Conservation (phyloP, 2,113 vertebrate species). For the Phalacrocorax aristotelis region DNA sequence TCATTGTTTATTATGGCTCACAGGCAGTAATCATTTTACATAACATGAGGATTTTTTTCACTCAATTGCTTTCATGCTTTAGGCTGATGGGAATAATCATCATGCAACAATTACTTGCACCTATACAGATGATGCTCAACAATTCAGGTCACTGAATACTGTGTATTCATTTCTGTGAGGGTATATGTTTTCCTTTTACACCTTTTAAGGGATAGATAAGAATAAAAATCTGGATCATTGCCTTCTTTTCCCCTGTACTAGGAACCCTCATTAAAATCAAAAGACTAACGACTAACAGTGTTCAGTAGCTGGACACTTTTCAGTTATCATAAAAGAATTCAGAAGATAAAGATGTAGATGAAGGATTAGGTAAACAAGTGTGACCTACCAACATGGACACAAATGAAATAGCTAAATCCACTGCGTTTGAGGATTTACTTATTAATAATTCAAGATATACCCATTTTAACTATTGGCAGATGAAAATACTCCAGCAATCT, state of each 20-base stretch:
- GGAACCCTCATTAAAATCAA: background rate
- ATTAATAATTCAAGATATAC: constrained; percentile 58
- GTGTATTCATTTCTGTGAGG: background rate
- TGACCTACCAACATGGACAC: background rate
- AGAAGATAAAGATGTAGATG: background rate
- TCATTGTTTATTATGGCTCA: constrained; percentile 74
- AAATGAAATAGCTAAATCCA: background rate
- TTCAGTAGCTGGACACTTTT: background rate
- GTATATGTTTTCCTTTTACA: background rate
- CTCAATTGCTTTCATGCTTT: constrained; percentile 77
- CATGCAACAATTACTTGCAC: constrained; percentile 67
- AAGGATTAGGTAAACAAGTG: background rate
- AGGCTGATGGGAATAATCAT: constrained; percentile 78
- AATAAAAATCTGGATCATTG: background rate
- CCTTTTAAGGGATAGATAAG: background rate
- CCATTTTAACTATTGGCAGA: constrained; percentile 22
- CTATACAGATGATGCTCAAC: constrained; percentile 54
- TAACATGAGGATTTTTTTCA: constrained; percentile 75
- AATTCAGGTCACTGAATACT: constrained; percentile 20
- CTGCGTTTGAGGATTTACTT: constrained; percentile 30
- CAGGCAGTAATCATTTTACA: constrained; percentile 78
- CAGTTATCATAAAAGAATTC: background rate
- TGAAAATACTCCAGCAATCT: constrained; percentile 55
- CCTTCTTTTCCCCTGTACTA: background rate
- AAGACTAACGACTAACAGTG: background rate